Base-by-base conservation (phyloP, 1,140 invertebrate species). In the Lepidurus apus region DNA sequence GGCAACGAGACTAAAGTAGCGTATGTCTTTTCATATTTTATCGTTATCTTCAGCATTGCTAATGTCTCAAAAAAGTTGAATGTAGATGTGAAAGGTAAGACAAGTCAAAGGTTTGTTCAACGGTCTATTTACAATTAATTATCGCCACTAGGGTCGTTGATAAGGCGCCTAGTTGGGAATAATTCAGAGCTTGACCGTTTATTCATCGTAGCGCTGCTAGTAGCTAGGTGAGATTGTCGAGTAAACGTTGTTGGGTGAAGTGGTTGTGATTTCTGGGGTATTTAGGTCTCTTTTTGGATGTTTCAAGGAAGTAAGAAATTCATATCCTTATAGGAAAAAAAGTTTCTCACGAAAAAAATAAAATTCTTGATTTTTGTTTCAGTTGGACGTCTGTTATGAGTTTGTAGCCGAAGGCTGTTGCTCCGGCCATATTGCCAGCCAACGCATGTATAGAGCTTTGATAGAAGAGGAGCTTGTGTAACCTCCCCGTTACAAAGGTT, bases 381-480 rank as follows among this genome's bases (percentile, higher is more conserved):
- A 65, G 53, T 65, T 65, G 53, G 53, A 21, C 8, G 17, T n/a
- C 53, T 65, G 53, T 65, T 65, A 65, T 65, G 53, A 65, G 53
- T 65, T 65, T 65, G 53, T 65, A 65, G 53, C 53, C 53, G 53
- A 65, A 65, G 53, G 53, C 53, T 21, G 53, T 65, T 65, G 53
- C 53, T 65, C 53, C 53, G 53, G 53, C 53, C 53, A 65, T 65
- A 65, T 65, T 65, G 53, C 21, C 53, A 13, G 53, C n/a, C 21
- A 65, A 65, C 13, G 53, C 53, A 65, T 65, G 53, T 17, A 65
- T 65, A 13, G 47, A 65, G 53, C 53, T 65, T 65, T 13, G 9
- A 7, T 65, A 65, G 4, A 13, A 65, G 53, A 65, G 53, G 53
- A 65, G 13, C 53, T 65, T 65, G 53, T 65, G 53, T 65, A n/a